Percentiles rank a stretch among this genome's conserved stretches.
Evolutionary conservation across 2,797 vertebrate species (phyloP).

Genomic region (Sciurus vulgaris): DNA sequence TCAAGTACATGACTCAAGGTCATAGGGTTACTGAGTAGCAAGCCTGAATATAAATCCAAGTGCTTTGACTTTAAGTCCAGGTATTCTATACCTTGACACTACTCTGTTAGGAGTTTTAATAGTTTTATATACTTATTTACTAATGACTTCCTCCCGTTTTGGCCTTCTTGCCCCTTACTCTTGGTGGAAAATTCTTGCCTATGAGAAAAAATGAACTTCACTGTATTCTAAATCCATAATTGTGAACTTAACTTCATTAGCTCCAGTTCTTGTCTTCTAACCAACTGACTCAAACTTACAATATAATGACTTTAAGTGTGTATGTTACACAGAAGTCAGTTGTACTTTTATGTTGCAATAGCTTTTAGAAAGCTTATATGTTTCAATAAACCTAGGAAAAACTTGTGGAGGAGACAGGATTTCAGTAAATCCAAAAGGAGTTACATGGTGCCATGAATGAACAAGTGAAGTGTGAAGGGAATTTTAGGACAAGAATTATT

Average conservation of each 20-base stretch:
- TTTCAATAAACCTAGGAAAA: not conserved
- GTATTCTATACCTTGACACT: not conserved
- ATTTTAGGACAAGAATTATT: not conserved
- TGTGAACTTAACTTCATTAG: not conserved
- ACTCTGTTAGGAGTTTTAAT: not conserved
- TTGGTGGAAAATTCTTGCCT: not conserved
- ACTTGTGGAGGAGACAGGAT: not conserved
- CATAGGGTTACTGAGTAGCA: not conserved
- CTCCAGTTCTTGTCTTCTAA: not conserved
- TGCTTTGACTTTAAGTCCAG: not conserved
- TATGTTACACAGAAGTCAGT: not conserved
- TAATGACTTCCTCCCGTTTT: not conserved
- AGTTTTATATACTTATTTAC: not conserved
- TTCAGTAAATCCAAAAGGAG: not conserved
- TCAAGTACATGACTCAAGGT: not conserved
- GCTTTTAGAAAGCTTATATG: not conserved
- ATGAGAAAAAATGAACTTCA: not conserved
- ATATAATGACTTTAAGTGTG: not conserved
- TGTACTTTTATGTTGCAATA: not conserved
- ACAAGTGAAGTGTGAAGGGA: not conserved
- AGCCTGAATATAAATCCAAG: not conserved
- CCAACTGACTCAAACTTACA: not conserved
- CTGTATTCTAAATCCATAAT: not conserved
- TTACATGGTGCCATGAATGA: not conserved
- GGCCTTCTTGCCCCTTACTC: not conserved